These are phyloP conservation scores for Ophiodon elongatus DNA, from an alignment of 2,113 vertebrate genomes.

Conservation along the genomic window DNA sequence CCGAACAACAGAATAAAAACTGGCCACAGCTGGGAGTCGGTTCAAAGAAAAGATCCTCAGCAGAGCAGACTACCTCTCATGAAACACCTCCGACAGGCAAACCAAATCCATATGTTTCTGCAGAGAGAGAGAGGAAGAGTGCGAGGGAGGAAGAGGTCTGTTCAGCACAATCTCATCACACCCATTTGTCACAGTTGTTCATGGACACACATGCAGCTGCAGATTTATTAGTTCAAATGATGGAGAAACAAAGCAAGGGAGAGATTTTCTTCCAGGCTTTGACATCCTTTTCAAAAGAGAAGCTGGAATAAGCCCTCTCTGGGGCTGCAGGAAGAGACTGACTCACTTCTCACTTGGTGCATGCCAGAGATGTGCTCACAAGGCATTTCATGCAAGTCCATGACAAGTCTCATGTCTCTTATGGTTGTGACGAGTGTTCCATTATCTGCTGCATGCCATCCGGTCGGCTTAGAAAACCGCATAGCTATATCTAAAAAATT, in stretches of 20 bases:
- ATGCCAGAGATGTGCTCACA: neutral
- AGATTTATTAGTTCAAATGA: slow-evolving; percentile 68
- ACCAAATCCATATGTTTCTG: slow-evolving; percentile 48
- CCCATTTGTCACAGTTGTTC: slow-evolving; percentile 66
- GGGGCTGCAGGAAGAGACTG: slow-evolving; percentile 2
- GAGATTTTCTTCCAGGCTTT: slow-evolving; percentile 44
- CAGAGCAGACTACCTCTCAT: slow-evolving; percentile 46
- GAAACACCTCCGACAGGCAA: slow-evolving; percentile 68
- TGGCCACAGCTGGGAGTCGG: slow-evolving; percentile 46
- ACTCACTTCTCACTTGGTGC: neutral
- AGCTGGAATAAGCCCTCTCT: slow-evolving; percentile 8
- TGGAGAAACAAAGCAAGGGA: slow-evolving; percentile 45
- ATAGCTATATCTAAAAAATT: neutral
- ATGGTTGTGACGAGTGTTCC: neutral
- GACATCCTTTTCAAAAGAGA: slow-evolving; percentile 33
- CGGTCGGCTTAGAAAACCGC: neutral
- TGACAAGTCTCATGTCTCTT: neutral
- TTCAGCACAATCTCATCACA: slow-evolving; percentile 64
- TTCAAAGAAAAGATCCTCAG: slow-evolving; percentile 61
- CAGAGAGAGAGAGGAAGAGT: slow-evolving; percentile 27
- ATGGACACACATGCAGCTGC: slow-evolving; percentile 59
- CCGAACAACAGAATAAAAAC: slow-evolving; percentile 57
- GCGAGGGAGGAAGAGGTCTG: slow-evolving; percentile 51
- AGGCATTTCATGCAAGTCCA: neutral
- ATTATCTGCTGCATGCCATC: neutral